Base-by-base conservation (phyloP, 2,113 vertebrate genomes). In the Campylomormyrus tamandua region DNA sequence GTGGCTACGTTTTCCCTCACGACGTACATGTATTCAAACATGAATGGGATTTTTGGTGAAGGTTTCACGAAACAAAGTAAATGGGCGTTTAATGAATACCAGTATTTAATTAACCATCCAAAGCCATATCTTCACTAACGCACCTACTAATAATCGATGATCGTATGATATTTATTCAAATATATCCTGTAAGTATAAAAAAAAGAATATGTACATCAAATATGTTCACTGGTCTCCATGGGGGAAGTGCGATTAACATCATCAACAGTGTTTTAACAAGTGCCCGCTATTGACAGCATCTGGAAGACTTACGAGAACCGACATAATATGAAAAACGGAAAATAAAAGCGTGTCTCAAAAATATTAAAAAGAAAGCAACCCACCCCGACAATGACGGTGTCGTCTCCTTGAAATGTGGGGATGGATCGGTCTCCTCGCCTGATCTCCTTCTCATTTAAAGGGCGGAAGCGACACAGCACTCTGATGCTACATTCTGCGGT, bases 391-490 rank as follows among this genome's bases (percentile, higher is more conserved):
- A 93, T 53, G 90, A 98, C 97, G 19, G 95, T 96, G 96, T 98
- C 97, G 39, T 97, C 97, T n/a, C 94, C 96, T 87, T 96, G 96
- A 91, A 97, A 98, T 91, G 96, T 95, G 86, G 97, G 97, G 85
- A 97, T 89, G 91, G 96, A 97, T 91, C 94, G 96, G 93, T 98
- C 97, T 42, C 97, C 97, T 1, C 97, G 96, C 8, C 96, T 1
- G 42, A 97, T 96, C 94, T 98, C 97, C 2, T 97, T 92, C 94
- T 97, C 96, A 91, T 97, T 98, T 70, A 98, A 95, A 8, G 97
- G 97, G 50, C 97, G 96, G 92, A 98, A 97, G 87, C 97, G 96
- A 95, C 97, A 98, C 91, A 98, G 95, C 94, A 98, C 97, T 93
- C 97, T 97, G 89, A 98, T 97, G 94, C 97, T 97, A 91, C 97